These are phyloP conservation scores for Cheirogaleus major DNA, from an alignment of 2,797 vertebrate genomes.

Conservation along the genomic window DNA sequence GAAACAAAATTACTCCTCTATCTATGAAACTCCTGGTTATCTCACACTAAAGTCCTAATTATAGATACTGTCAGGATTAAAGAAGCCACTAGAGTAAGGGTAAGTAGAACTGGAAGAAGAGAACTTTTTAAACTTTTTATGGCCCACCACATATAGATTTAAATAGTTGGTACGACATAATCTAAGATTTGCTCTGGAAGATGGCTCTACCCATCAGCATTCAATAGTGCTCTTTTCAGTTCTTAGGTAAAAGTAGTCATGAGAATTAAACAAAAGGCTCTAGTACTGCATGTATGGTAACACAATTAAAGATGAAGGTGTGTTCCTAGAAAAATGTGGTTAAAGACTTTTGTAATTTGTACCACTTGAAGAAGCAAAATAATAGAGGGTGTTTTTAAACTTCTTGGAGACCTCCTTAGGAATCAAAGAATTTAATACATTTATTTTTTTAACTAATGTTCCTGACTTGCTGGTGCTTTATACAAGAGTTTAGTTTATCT, in stretches of 20 bases:
- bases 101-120: not conserved
- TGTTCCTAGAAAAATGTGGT: not conserved
- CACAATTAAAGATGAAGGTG: not conserved
- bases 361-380: not conserved
- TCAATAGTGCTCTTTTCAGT: not conserved
- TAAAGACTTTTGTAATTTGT: not conserved
- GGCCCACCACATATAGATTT: not conserved
- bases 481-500: not conserved
- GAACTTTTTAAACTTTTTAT: not conserved
- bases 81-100: not conserved
- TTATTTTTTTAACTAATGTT: not conserved
- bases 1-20: not conserved
- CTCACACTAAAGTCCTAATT: not conserved
- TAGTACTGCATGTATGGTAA: not conserved
- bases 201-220: not conserved
- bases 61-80: not conserved
- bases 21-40: not conserved
- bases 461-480: not conserved
- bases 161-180: not conserved
- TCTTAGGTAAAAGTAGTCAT: slow-evolving; percentile 14
- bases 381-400: not conserved
- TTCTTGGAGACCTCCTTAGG: not conserved
- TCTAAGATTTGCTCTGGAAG: not conserved
- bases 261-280: not conserved
- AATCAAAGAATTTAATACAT: not conserved